phyloP scores from a whole-genome alignment of 2,797 vertebrate species.

The Galagoides demidoff region DNA sequence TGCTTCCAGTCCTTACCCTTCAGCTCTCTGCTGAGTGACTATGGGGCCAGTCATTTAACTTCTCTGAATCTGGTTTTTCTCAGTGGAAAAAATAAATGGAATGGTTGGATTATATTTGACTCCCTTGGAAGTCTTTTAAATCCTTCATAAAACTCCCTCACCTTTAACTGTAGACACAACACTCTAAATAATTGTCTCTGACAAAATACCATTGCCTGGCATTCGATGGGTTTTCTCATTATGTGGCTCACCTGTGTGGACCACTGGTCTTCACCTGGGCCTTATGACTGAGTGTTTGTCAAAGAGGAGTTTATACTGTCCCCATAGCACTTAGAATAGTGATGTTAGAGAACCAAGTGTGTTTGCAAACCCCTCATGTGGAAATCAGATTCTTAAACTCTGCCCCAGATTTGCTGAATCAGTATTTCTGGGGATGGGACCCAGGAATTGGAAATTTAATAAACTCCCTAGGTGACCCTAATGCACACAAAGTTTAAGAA shows the following conservation, averaged over 20 bases:
- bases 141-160: background rate
- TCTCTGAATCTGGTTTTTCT: background rate
- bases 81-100: background rate
- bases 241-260: background rate
- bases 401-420: background rate
- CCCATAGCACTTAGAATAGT: background rate
- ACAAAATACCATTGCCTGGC: background rate
- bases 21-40: background rate
- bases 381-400: background rate
- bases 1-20: background rate
- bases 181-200: background rate
- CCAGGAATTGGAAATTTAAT: background rate
- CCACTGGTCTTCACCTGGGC: background rate
- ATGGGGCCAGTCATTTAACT: background rate
- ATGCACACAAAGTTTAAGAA: background rate
- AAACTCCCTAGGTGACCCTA: background rate
- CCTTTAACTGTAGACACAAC: background rate
- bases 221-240: background rate
- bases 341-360: background rate
- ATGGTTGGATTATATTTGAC: background rate
- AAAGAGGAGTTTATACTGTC: background rate
- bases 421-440: background rate
- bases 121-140: conserved; percentile 17
- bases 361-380: background rate
- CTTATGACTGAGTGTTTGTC: background rate